These are phyloP conservation scores for Drosophila ironensis DNA, from an alignment of 1,140 invertebrate genomes.

Conservation along the genomic window DNA sequence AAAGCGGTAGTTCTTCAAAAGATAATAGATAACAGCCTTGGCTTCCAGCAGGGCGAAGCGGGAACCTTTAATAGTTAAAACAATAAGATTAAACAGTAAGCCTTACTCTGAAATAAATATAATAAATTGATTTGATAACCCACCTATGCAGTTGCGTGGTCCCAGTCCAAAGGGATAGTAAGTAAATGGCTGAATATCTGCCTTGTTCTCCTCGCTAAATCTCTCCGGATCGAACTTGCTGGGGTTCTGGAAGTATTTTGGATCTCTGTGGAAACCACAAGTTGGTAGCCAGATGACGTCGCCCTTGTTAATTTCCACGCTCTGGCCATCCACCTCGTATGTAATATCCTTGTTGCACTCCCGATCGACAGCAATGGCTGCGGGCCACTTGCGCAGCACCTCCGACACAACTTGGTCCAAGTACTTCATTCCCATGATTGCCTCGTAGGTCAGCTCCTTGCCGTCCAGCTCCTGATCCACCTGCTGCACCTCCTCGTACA, in stretches of 20 bases:
- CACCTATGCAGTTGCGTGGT: slow-evolving; percentile 85
- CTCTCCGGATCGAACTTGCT: slow-evolving; percentile 84
- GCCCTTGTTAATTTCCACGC: slow-evolving; percentile 81
- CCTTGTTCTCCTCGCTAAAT: slow-evolving; percentile 84
- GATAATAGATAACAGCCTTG: slow-evolving; percentile 78
- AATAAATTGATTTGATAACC: neutral
- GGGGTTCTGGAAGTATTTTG: slow-evolving; percentile 83
- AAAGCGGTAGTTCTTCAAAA: slow-evolving; percentile 70
- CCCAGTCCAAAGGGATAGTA: slow-evolving; percentile 86
- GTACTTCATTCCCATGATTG: slow-evolving; percentile 82
- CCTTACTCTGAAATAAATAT: no score
- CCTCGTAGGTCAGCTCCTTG: slow-evolving; percentile 81
- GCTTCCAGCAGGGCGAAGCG: slow-evolving; percentile 83
- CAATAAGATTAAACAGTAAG: no score
- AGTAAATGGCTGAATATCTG: slow-evolving; percentile 83
- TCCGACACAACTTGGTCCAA: slow-evolving; percentile 83
- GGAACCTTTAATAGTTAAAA: slow-evolving; percentile 67
- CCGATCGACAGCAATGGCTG: slow-evolving; percentile 82
- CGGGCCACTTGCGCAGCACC: slow-evolving; percentile 84
- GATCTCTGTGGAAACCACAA: slow-evolving; percentile 84
- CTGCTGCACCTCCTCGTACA: slow-evolving; percentile 84
- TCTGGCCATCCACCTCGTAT: slow-evolving; percentile 83
- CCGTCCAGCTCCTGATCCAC: slow-evolving; percentile 50
- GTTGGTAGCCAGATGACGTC: slow-evolving; percentile 82
- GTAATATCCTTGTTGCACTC: slow-evolving; percentile 83